phyloP scores from a whole-genome alignment of 2,113 vertebrate genomes.

The Corythaixoides concolor region DNA sequence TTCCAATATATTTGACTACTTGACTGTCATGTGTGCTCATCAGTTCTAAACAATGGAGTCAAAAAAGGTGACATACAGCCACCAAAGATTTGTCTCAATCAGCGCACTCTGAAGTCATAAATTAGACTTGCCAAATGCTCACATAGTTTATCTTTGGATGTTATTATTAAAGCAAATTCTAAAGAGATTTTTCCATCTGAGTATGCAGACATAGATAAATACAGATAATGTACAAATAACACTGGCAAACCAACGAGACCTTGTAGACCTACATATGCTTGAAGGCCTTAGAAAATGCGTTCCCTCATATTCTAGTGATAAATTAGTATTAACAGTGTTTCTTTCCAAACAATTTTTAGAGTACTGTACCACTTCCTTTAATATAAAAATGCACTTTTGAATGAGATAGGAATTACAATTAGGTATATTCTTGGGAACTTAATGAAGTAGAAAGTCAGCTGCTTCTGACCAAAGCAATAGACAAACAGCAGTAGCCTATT shows the following conservation, averaged over 20 bases:
- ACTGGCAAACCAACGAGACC: background rate
- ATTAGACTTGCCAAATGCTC: background rate
- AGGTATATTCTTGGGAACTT: background rate
- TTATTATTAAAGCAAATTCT: background rate
- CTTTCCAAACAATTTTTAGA: background rate
- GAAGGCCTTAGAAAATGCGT: background rate
- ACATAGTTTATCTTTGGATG: background rate
- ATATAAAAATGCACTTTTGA: background rate
- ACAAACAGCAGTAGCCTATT: background rate
- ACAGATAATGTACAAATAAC: background rate
- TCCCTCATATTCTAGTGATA: background rate
- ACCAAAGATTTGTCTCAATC: background rate
- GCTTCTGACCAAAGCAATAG: background rate
- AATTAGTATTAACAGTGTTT: background rate
- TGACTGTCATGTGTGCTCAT: background rate
- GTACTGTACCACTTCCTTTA: background rate
- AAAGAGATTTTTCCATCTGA: conserved; percentile 7
- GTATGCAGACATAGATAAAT: background rate
- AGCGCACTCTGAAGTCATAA: background rate
- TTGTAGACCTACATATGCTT: background rate
- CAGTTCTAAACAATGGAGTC: background rate
- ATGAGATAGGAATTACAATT: background rate
- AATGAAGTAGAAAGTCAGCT: background rate
- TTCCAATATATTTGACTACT: conserved; percentile 12
- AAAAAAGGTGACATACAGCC: background rate